A percentile compares a stretch with the other conserved stretches of the same genome.
Conservation (phyloP, 2,113 vertebrate genomes). For the Dipodomys stephensi region DNA sequence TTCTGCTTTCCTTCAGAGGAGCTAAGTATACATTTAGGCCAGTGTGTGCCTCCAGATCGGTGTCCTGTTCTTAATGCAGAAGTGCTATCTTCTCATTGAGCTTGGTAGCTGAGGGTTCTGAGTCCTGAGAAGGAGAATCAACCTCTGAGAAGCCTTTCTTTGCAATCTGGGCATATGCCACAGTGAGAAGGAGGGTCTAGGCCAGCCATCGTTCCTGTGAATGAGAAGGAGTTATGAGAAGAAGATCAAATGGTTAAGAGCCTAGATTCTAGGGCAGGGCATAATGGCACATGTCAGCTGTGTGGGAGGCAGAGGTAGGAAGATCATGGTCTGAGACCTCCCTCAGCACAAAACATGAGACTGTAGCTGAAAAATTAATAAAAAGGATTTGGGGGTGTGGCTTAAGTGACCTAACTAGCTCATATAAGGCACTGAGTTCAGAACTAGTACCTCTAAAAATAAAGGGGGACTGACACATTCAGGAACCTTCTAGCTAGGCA, state of each 20-base stretch:
- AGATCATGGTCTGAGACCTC: too few species aligned
- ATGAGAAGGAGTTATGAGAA: not conserved
- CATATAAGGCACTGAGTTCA: too few species aligned
- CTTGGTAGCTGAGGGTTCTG: not conserved
- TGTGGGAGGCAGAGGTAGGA: too few species aligned
- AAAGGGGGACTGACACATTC: too few species aligned
- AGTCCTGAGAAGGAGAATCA: not conserved
- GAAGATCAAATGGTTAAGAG: not conserved
- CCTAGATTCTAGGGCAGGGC: not conserved
- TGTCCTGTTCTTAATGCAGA: not conserved
- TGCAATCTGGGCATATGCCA: not conserved
- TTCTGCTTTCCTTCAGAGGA: not conserved
- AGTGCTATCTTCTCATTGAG: not conserved
- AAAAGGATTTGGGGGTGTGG: too few species aligned
- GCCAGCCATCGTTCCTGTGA: not conserved
- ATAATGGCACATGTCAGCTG: too few species aligned
- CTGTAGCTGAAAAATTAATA: too few species aligned
- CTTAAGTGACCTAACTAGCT: too few species aligned
- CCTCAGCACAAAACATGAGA: too few species aligned
- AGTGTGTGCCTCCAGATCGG: not conserved
- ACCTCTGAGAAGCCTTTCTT: not conserved
- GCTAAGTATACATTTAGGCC: not conserved
- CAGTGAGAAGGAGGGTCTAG: fast-evolving
- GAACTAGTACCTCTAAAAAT: too few species aligned
- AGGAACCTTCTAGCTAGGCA: not conserved